Evolutionary conservation across 2,888 invertebrate species (phyloP).

Genomic region (Eremobia ochroleuca): DNA sequence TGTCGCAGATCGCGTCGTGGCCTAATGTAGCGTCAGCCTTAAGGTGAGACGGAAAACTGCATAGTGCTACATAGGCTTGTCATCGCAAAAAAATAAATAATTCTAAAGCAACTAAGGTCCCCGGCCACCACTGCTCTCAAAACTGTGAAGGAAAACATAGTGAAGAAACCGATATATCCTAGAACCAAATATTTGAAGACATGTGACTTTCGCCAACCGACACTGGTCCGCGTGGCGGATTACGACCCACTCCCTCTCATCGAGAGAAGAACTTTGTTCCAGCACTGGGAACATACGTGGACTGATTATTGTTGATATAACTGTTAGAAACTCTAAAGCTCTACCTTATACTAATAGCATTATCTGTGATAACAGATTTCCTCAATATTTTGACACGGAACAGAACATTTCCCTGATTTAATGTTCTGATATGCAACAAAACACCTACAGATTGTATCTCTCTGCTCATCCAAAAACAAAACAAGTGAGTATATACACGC

Average conservation of each 20-base stretch:
- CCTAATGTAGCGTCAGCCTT: too few species aligned
- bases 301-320: not conserved
- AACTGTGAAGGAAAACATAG: not conserved
- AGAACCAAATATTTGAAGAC: not conserved
- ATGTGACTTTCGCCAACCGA: not conserved
- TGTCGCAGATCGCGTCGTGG: too few species aligned
- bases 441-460: slow-evolving; percentile 79
- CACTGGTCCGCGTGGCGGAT: too few species aligned
- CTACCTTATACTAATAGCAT: not conserved
- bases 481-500: slow-evolving; percentile 79
- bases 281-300: not conserved
- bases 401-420: slow-evolving; percentile 63
- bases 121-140: not conserved
- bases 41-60: not conserved
- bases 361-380: not conserved
- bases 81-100: not conserved
- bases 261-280: not conserved
- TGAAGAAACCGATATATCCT: not conserved
- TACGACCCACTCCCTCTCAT: not conserved
- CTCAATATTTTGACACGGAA: slow-evolving; percentile 54
- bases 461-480: slow-evolving; percentile 78
- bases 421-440: slow-evolving; percentile 68
- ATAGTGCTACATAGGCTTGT: not conserved
- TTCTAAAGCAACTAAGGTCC: not conserved
- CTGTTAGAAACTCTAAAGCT: not conserved